phyloP scores from a whole-genome alignment of 1,140 invertebrate genomes.

The Saccostrea echinata region DNA sequence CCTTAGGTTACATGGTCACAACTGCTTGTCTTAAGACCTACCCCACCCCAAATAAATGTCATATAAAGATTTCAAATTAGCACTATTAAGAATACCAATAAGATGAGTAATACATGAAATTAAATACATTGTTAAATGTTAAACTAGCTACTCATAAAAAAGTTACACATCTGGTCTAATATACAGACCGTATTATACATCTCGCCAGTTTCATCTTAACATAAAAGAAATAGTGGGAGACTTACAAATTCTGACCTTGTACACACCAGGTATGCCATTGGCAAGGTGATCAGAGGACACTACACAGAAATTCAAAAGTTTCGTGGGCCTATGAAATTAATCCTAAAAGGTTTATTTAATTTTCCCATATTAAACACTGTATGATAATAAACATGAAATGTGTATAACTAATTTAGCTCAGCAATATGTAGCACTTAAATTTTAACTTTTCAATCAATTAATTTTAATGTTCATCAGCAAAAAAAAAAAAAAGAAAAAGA shows the following conservation, averaged over 20 bases:
- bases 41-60: not conserved
- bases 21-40: not conserved
- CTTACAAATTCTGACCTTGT: not conserved
- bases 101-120: constrained; percentile 21
- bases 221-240: not conserved
- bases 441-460: too few relatives aligned
- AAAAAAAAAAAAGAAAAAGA: too few relatives aligned
- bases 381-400: not conserved
- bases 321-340: too few relatives aligned
- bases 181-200: not conserved
- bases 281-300: not conserved
- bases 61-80: not conserved
- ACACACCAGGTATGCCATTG: not conserved
- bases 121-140: not conserved
- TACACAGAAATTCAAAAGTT: too few relatives aligned
- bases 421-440: not conserved
- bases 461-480: too few relatives aligned
- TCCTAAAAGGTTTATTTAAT: too few relatives aligned
- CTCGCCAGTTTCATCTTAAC: not conserved
- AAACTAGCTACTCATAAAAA: constrained; percentile 19
- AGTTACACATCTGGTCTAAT: constrained; percentile 6
- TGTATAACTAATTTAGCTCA: too few relatives aligned
- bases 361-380: too few relatives aligned
- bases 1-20: not conserved
- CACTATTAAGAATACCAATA: not conserved